phyloP scores from a whole-genome alignment of 2,113 vertebrate species.

The Tursiops truncatus region DNA sequence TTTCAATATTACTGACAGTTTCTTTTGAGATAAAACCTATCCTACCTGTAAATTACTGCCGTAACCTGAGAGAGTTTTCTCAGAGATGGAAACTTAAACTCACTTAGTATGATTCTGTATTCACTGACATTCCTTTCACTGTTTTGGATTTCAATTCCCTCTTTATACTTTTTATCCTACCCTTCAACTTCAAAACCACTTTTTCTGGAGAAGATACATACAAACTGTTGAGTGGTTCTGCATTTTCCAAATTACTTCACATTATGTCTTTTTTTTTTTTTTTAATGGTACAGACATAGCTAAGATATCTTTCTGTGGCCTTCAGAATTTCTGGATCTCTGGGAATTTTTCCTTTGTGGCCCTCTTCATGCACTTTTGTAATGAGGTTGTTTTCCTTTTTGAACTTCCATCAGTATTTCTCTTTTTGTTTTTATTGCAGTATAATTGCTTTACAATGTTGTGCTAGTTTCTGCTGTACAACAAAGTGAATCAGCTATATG shows the following conservation, averaged over 20 bases:
- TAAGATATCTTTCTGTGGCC: neutral
- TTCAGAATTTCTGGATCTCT: neutral
- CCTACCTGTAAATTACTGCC: neutral
- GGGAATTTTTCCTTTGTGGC: neutral
- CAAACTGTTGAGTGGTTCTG: neutral
- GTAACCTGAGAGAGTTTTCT: neutral
- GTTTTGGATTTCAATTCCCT: neutral
- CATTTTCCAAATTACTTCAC: neutral
- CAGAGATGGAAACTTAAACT: neutral
- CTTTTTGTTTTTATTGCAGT: neutral
- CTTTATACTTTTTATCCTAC: neutral
- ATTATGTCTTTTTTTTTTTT: neutral
- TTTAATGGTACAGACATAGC: neutral
- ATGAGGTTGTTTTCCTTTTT: neutral
- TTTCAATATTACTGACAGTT: neutral
- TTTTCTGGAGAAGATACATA: neutral
- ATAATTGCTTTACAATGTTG: too few species aligned
- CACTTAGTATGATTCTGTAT: neutral
- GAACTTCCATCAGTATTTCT: neutral
- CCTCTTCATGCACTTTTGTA: neutral
- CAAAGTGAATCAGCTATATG: too few species aligned
- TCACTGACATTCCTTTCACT: neutral
- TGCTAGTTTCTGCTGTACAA: too few species aligned
- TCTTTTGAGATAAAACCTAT: neutral
- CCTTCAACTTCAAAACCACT: neutral